A percentile compares a stretch with the other conserved stretches of the same genome.
phyloP scores from a whole-genome alignment of 2,113 vertebrate species.

The Tupaia chinensis region DNA sequence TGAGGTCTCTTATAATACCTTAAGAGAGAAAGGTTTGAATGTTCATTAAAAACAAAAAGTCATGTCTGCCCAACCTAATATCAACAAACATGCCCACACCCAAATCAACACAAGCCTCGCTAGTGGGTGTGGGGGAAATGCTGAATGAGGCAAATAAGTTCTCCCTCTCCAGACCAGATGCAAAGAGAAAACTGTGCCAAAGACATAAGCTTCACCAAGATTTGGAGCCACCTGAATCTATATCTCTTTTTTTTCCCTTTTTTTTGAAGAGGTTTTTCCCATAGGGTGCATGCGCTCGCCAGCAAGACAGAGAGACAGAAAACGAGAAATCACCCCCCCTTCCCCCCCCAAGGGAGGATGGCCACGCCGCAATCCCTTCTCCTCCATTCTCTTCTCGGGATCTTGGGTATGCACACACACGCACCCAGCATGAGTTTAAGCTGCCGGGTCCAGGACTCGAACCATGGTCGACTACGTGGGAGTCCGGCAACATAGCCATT shows the following conservation, averaged over 20 bases:
- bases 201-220: background rate
- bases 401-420: no score
- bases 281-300: no score
- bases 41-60: background rate
- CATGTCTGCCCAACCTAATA: background rate
- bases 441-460: no score
- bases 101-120: background rate
- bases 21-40: background rate
- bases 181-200: background rate
- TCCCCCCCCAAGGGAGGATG: no score
- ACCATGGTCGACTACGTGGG: no score
- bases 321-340: no score
- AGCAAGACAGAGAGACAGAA: no score
- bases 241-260: background rate
- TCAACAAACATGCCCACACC: background rate
- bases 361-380: no score
- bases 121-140: background rate
- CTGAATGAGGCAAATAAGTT: background rate
- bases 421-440: no score
- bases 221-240: background rate
- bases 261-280: no score
- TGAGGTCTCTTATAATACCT: background rate
- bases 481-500: no score
- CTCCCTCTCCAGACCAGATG: background rate
- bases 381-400: no score